Evolutionary conservation across 2,113 vertebrate genomes (phyloP), one percentile per base, ranked within the genome.

Genomic region (Sylvietta virens): DNA sequence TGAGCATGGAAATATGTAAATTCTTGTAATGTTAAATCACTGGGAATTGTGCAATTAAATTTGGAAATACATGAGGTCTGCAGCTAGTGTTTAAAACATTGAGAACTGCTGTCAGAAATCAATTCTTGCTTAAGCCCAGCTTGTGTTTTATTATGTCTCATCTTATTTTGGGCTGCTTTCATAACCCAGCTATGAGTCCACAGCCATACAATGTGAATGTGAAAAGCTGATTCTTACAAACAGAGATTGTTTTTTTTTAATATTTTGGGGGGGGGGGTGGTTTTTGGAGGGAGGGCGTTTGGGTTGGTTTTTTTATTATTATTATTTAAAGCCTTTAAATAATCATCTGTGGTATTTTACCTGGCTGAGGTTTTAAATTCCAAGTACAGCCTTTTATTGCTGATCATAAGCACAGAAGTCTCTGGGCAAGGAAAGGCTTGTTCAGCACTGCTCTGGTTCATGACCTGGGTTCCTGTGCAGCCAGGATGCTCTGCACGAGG

Each of bases 281-380:
- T n/a, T n/a, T n/a, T n/a, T n/a, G n/a, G n/a, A n/a, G n/a, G n/a
- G n/a, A n/a, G n/a, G n/a, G n/a, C n/a, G n/a, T 31, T n/a, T 57
- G 27, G 4, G 4, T 9, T 30, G 23, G 12, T 12, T 33, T n/a
- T 66, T 48, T 51, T 64, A 65, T 11, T 82, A n/a, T n/a, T n/a
- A n/a, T n/a, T 33, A 74, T 95, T 91, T 91, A 81, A 85, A 95
- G 67, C 51, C 72, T 94, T 94, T 93, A 91, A 94, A 80, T 95
- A 92, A 96, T 93, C 76, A 79, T 93, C 88, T 84, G 67, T 94
- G 93, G 45, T 90, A 81, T 97, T 97, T 94, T 81, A 92, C 73
- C 73, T 79, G 65, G 60, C 76, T 71, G 66, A 58, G 71, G n/a
- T 91, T 90, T 94, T 90, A 44, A 94, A 86, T 90, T 92, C 91